Conservation (phyloP, 2,113 vertebrate genomes). For the Microcebus murinus region DNA sequence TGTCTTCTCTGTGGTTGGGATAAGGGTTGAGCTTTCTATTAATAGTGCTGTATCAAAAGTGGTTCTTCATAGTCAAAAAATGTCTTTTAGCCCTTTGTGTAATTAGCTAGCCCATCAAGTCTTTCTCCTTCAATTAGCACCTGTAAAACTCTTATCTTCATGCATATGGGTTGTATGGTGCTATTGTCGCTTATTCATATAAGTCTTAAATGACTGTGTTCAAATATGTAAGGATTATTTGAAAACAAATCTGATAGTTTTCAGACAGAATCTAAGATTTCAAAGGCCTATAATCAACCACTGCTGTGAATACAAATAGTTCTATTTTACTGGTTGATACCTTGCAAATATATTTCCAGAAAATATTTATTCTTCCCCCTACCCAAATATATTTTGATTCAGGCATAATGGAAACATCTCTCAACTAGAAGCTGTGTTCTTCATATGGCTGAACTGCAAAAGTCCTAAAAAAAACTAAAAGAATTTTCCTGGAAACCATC, state of each 20-base stretch:
- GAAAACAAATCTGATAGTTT: slow-evolving; percentile 4
- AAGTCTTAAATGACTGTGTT: background rate
- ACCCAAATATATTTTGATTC: background rate
- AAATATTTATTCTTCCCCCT: background rate
- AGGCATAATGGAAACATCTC: background rate
- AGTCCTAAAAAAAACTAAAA: slow-evolving; percentile 31
- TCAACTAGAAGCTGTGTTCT: background rate
- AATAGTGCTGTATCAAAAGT: background rate
- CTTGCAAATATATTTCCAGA: slow-evolving; percentile 31
- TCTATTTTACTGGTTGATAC: background rate
- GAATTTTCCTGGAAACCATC: background rate
- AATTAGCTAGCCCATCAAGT: background rate
- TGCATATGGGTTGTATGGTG: background rate
- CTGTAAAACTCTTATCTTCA: background rate
- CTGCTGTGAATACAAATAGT: background rate
- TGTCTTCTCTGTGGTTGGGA: background rate
- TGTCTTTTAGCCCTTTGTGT: background rate
- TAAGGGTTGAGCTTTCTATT: background rate
- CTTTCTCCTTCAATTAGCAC: background rate
- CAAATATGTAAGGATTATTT: background rate
- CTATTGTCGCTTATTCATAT: background rate
- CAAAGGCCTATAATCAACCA: background rate
- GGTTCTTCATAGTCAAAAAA: background rate
- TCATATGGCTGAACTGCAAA: background rate
- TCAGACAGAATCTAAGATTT: slow-evolving; percentile 34